phyloP scores from a whole-genome alignment of 2,888 invertebrate species.

The Aleiodes testaceus region DNA sequence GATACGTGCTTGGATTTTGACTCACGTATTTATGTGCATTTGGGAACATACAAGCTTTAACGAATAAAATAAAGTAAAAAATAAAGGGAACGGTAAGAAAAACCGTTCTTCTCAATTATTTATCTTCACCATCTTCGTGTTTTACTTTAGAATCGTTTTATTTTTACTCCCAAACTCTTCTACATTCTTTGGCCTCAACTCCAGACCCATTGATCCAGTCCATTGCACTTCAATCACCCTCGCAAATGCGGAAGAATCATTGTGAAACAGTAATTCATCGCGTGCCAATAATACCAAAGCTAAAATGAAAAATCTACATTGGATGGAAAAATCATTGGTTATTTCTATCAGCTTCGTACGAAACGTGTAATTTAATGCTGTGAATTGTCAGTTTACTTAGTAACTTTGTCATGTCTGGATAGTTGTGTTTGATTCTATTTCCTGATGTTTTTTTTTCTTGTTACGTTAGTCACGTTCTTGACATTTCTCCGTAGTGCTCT shows the following conservation, averaged over 20 bases:
- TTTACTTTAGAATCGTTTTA: slow-evolving; percentile 7
- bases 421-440: slow-evolving; percentile 33
- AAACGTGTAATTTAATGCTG: slow-evolving; percentile 48
- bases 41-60: background rate
- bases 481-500: slow-evolving; percentile 37
- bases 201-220: slow-evolving; percentile 36
- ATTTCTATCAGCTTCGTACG: slow-evolving; percentile 34
- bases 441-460: slow-evolving; percentile 26
- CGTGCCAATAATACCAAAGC: slow-evolving; percentile 28
- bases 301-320: slow-evolving; percentile 30
- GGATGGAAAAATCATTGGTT: slow-evolving; percentile 12
- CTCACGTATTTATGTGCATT: slow-evolving; percentile 44
- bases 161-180: slow-evolving; percentile 28
- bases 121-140: background rate
- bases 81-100: background rate
- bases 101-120: slow-evolving; percentile 39
- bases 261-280: slow-evolving; percentile 16
- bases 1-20: slow-evolving; percentile 49
- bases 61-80: background rate
- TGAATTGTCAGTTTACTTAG: slow-evolving; percentile 49
- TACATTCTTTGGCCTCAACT: slow-evolving; percentile 37
- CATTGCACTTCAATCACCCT: slow-evolving; percentile 31
- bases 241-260: slow-evolving; percentile 16
- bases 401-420: slow-evolving; percentile 44
- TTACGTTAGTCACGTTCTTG: slow-evolving; percentile 25